Evolutionary conservation across 2,888 invertebrate species (phyloP), one percentile per base, ranked within the genome.

Genomic region (Mystacides longicornis): DNA sequence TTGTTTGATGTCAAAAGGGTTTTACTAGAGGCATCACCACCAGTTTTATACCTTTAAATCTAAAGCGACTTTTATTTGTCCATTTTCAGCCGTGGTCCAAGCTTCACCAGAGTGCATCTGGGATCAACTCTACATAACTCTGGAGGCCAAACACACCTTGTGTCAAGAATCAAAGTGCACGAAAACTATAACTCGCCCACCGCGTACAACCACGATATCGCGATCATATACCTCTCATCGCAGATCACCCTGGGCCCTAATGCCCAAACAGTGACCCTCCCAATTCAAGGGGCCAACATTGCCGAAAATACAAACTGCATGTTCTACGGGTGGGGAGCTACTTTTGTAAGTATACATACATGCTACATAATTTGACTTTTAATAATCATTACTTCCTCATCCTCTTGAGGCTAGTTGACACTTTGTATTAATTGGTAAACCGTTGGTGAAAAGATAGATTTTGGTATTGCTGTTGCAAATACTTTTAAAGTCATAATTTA

Each of bases 261-360:
- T 19, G 65, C 74, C 2, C 62, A 59, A 20, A 63, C 71, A 2
- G 63, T 75, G 7, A 27, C 62, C 1, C 62, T 72, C 49, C 71
- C 75, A n/a, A 59, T 65, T 1, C 49, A 64, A 27, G 61, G 64
- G 57, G 63, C 67, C n/a, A 54, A 57, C 4, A 56, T 75, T 11
- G 63, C 69, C 23, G 64, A 57, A 55, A 73, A 72, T 3, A 64
- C 68, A 19, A 66, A 67, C 61, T 75, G 76, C 3, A 18, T 74
- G 3, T 73, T 77, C 1, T 70, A 76, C 42, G 77, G 77, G 55
- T 77, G 68, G 65, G 77, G 77, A 31, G 65, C 65, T 3, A 68
- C 68, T 51, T 64, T 68, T 23, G 68, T 68, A 54, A 65, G 67
- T 46, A 2, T 16, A 27, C 5, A n/a, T n/a, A n/a, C n/a, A n/a